Base-by-base conservation (phyloP, 2,113 vertebrate genomes). In the Chamaea fasciata region DNA sequence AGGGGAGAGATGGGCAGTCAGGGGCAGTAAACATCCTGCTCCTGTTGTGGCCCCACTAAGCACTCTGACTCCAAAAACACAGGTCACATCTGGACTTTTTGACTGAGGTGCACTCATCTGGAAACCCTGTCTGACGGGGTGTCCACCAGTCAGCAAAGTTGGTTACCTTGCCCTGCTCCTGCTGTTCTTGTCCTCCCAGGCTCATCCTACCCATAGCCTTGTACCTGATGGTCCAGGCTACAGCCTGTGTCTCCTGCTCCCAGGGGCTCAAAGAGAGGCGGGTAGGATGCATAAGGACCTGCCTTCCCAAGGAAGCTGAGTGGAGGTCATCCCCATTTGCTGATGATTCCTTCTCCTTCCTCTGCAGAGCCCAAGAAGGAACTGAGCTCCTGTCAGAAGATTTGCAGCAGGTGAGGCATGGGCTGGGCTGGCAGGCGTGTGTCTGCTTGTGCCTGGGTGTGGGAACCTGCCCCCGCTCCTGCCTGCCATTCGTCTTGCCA, bases 371-470 rank as follows among this genome's bases (percentile, higher is more conserved):
- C 70, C 98, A 99, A 47, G 99, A 99, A 98, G 98, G 98, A 64
- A 98, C 99, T 0, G 99, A 99, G 73, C 98, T 99, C 73, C 98
- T 99, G 63, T 98, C 98, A 4, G 98, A 99, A 80, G 99, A 99
- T 89, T 96, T 99, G 95, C 97, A 98, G 87, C 97, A 98, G 99
- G 99, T 99, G 95, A 97, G 97, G 90, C 7, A 1, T 3, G 6
- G 89, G 87, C 76, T 57, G 87, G 78, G 92, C 64, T 3, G 9
- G 73, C 94, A 88, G 94, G 87, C 93, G 1, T 47, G 73, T 79
- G 57, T 84, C 95, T 90, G 96, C 97, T 83, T 96, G 95, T 67
- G 76, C 50, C 63, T 60, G 77, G 80, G 86, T 0, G 13, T 87
- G 53, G 81, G 79, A 92, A 42, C 75, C 24, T 88, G 87, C 27